Conservation (phyloP, 1,140 invertebrate genomes). For the Achatina immaculata region DNA sequence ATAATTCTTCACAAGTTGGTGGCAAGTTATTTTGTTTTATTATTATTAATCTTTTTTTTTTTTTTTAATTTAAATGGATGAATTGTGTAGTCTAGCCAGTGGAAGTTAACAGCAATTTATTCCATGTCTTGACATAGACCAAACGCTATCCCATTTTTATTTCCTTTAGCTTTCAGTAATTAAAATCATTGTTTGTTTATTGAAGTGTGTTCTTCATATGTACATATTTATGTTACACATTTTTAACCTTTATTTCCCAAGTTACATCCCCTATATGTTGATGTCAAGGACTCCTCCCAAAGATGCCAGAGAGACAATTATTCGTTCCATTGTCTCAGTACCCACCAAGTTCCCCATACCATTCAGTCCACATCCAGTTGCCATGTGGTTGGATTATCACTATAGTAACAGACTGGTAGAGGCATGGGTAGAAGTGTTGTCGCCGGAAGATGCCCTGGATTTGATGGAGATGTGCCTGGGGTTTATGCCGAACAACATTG, state of each 20-base stretch:
- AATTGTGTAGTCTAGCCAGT: no score
- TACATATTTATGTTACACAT: no score
- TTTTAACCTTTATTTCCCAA: neutral
- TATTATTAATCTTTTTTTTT: no score
- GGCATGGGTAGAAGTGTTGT: constrained; percentile 46
- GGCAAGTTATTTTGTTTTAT: no score
- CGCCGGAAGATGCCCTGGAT: constrained; percentile 13
- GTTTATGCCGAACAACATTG: constrained; percentile 55
- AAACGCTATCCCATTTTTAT: no score
- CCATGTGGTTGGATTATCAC: constrained; percentile 50
- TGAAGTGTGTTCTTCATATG: no score
- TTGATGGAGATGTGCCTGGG: constrained; percentile 48
- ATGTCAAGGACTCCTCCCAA: neutral
- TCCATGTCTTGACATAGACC: no score
- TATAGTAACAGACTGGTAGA: constrained; percentile 54
- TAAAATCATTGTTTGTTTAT: no score
- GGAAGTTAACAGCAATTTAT: no score
- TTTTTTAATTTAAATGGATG: no score
- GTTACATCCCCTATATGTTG: constrained; percentile 10
- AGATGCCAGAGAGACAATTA: constrained; percentile 42
- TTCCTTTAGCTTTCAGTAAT: no score
- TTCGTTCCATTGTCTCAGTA: constrained; percentile 48
- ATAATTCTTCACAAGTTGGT: no score
- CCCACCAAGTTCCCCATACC: constrained; percentile 49
- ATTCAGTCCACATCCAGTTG: constrained; percentile 30